These are phyloP conservation scores for Mixornis gularis DNA, from an alignment of 2,113 vertebrate genomes.

Conservation along the genomic window DNA sequence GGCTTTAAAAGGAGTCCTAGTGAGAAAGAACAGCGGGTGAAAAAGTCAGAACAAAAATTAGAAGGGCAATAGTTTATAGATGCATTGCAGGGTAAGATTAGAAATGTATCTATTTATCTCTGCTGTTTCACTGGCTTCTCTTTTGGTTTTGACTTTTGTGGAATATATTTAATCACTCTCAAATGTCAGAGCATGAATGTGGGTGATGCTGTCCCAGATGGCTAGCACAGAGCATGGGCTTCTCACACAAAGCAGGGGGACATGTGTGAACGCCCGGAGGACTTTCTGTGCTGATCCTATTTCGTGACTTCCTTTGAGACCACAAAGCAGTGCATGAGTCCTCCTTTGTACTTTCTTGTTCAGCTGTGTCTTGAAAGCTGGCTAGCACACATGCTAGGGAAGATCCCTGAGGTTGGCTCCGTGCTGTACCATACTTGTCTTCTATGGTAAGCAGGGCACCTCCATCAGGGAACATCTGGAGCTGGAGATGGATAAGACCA, in stretches of 20 bases:
- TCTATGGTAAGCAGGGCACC: neutral
- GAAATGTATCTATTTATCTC: constrained; percentile 16
- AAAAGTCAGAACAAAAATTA: constrained; percentile 8
- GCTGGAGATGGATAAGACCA: neutral
- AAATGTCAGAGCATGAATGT: neutral
- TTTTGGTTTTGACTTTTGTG: neutral
- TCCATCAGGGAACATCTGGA: neutral
- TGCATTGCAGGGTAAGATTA: neutral
- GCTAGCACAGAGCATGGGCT: neutral
- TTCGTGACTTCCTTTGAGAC: neutral
- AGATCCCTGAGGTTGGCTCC: neutral
- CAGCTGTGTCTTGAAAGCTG: neutral
- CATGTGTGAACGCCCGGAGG: neutral
- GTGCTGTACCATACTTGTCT: neutral
- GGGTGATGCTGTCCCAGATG: neutral
- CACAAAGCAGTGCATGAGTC: neutral
- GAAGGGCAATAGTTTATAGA: neutral
- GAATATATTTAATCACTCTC: constrained; percentile 26
- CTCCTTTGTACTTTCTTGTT: neutral
- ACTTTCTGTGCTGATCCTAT: neutral
- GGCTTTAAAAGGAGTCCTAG: neutral
- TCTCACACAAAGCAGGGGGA: constrained; percentile 9
- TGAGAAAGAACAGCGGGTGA: neutral
- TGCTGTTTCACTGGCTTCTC: constrained; percentile 1
- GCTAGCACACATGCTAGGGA: neutral